Evolutionary conservation across 2,888 invertebrate species (phyloP).

Genomic region (Cosmia pyralina): DNA sequence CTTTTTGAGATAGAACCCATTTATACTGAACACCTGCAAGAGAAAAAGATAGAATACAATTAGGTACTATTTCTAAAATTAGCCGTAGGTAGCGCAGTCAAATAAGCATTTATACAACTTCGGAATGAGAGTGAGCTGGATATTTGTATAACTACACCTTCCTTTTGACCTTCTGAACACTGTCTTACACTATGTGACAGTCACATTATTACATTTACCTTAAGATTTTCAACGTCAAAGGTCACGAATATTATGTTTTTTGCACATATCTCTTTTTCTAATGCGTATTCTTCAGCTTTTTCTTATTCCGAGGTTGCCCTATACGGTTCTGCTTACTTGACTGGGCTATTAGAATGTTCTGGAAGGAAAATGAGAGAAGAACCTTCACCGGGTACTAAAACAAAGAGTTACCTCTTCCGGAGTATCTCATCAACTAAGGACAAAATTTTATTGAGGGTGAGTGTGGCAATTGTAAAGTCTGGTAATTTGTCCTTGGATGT

Average conservation of each 20-base stretch:
- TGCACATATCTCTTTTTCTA: neutral
- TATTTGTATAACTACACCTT: neutral
- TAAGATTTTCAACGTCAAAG: neutral
- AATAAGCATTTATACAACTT: neutral
- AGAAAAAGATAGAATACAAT: neutral
- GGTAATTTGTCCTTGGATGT: slow-evolving; percentile 24
- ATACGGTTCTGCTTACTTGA: neutral
- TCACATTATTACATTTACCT: neutral
- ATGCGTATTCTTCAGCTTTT: neutral
- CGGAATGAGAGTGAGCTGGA: neutral
- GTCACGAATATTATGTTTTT: too few relatives aligned
- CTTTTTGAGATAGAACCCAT: slow-evolving; percentile 62
- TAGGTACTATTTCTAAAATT: neutral
- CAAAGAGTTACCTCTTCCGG: slow-evolving; percentile 1
- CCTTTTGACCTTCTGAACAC: neutral
- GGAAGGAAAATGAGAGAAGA: neutral
- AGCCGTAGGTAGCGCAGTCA: neutral
- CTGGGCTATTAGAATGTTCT: neutral
- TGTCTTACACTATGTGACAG: too few relatives aligned
- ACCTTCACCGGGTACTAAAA: neutral
- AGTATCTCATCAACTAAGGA: neutral
- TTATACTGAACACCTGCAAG: slow-evolving; percentile 54
- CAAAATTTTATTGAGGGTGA: neutral
- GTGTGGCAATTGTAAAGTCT: slow-evolving; percentile 27
- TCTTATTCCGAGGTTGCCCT: too few relatives aligned